Conservation (phyloP, 2,113 vertebrate genomes). For the Solea solea region DNA sequence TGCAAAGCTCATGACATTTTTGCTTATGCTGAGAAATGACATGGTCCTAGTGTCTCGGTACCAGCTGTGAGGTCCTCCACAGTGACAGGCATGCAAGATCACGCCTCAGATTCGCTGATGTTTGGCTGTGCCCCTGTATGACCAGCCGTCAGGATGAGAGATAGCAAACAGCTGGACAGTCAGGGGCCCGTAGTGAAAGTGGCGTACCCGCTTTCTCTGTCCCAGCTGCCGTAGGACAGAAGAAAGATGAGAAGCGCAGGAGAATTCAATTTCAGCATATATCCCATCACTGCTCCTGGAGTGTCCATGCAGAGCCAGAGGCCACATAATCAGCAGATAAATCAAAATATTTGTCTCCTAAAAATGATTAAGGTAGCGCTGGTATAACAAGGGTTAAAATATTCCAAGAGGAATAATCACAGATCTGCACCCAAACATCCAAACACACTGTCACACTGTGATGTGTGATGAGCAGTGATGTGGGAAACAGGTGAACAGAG, state of each 20-base stretch:
- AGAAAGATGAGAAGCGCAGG: constrained; percentile 59
- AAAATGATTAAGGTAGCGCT: not conserved
- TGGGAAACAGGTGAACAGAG: constrained; percentile 43
- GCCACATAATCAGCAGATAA: constrained; percentile 19
- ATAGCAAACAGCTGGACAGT: constrained; percentile 75
- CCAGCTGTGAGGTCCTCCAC: constrained; percentile 45
- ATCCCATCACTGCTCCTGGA: constrained; percentile 41
- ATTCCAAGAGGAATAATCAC: not conserved
- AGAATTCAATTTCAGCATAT: constrained; percentile 20
- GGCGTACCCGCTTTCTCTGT: constrained; percentile 56
- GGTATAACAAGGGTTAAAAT: not conserved
- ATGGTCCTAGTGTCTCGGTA: constrained; percentile 26
- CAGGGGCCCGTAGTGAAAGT: constrained; percentile 61
- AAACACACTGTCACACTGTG: constrained; percentile 5
- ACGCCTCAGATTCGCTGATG: constrained; percentile 31
- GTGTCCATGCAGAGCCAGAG: constrained; percentile 12
- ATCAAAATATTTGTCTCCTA: constrained; percentile 1
- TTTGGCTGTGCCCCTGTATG: constrained; percentile 46
- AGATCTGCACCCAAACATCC: constrained; percentile 4
- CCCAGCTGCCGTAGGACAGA: constrained; percentile 61
- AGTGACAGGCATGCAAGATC: constrained; percentile 53
- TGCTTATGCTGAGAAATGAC: constrained; percentile 27
- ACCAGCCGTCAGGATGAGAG: constrained; percentile 70
- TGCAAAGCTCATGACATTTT: constrained; percentile 6
- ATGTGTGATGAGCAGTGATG: constrained; percentile 17